Evolutionary conservation across 2,113 vertebrate genomes (phyloP).

Genomic region (Festucalex cinctus): DNA sequence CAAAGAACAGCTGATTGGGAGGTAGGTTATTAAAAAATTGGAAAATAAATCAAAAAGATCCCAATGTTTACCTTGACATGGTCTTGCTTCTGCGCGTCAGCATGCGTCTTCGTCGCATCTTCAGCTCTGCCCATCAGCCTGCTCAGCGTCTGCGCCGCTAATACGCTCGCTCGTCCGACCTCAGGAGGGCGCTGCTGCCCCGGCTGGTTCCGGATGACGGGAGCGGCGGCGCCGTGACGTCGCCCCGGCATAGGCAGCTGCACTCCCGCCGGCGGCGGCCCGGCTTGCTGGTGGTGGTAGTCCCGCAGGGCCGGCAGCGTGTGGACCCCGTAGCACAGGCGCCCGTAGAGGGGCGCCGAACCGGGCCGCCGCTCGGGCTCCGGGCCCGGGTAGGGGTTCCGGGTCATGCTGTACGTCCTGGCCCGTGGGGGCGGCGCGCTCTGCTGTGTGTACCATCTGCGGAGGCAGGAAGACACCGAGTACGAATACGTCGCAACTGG

Average conservation of each 20-base stretch:
- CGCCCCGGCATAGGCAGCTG: conserved; percentile 62
- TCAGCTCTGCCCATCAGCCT: conserved; percentile 32
- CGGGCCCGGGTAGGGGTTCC: conserved; percentile 39
- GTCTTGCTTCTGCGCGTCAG: conserved; percentile 32
- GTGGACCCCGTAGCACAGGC: conserved; percentile 71
- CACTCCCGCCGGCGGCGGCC: conserved; percentile 59
- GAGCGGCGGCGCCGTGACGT: conserved; percentile 32
- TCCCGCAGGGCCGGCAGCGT: conserved; percentile 70
- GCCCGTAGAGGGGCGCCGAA: conserved; percentile 67
- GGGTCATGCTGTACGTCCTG: conserved; percentile 69
- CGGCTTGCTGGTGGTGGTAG: conserved; percentile 54
- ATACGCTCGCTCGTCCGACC: conserved; percentile 12
- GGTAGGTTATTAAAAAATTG: no score
- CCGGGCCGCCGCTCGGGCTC: conserved; percentile 60
- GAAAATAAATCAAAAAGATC: no score
- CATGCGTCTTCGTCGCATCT: conserved; percentile 37
- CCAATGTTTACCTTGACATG: conserved; percentile 49
- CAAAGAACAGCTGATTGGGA: no score
- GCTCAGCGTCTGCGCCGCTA: conserved; percentile 29
- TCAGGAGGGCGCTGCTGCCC: conserved; percentile 27
- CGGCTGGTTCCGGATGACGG: conserved; percentile 55
- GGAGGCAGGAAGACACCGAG: background rate
- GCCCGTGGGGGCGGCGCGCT: conserved; percentile 42
- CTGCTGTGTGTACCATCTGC: conserved; percentile 71
- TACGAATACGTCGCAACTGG: background rate